phyloP scores from a whole-genome alignment of 2,797 vertebrate genomes.

The Chelmon rostratus region DNA sequence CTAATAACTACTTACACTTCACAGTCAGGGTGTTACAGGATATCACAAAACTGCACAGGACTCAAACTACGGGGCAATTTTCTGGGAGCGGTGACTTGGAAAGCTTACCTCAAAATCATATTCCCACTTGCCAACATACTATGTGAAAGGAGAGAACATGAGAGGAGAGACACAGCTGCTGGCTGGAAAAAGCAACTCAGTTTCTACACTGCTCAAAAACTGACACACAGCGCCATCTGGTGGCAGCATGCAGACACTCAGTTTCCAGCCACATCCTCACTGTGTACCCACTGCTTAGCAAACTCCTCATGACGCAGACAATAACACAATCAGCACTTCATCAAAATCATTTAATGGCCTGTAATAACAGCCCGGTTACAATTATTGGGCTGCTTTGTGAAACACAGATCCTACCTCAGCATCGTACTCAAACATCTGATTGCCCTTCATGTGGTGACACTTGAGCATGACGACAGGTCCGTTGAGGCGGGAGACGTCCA shows the following conservation, averaged over 20 bases:
- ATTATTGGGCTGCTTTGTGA: slow-evolving; percentile 8
- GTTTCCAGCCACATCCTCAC: not conserved
- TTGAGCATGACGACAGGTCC: slow-evolving; percentile 98
- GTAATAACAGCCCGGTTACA: slow-evolving; percentile 2
- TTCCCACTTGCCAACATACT: slow-evolving; percentile 97
- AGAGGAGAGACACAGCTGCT: slow-evolving; percentile 59
- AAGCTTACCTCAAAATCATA: slow-evolving; percentile 96
- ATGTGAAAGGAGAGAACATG: slow-evolving; percentile 69
- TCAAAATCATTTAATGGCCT: slow-evolving; percentile 22
- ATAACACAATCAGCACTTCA: slow-evolving; percentile 28
- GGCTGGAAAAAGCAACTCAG: slow-evolving; percentile 38
- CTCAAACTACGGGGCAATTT: slow-evolving; percentile 26
- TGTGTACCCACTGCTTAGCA: not conserved
- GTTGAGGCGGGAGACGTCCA: slow-evolving; percentile 97
- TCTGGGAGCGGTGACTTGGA: slow-evolving; percentile 21
- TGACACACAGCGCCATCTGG: slow-evolving; percentile 78
- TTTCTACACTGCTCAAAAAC: slow-evolving; percentile 24
- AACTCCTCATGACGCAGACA: slow-evolving; percentile 22
- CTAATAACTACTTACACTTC: slow-evolving; percentile 45
- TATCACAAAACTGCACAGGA: slow-evolving; percentile 45
- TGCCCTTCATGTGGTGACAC: slow-evolving; percentile 99
- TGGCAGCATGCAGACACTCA: slow-evolving; percentile 63
- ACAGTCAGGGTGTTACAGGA: slow-evolving; percentile 30
- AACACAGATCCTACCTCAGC: slow-evolving; percentile 89
- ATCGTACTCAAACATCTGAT: slow-evolving; percentile 99